Conservation (phyloP, 2,888 invertebrate species). For the Diarsia dahlii region DNA sequence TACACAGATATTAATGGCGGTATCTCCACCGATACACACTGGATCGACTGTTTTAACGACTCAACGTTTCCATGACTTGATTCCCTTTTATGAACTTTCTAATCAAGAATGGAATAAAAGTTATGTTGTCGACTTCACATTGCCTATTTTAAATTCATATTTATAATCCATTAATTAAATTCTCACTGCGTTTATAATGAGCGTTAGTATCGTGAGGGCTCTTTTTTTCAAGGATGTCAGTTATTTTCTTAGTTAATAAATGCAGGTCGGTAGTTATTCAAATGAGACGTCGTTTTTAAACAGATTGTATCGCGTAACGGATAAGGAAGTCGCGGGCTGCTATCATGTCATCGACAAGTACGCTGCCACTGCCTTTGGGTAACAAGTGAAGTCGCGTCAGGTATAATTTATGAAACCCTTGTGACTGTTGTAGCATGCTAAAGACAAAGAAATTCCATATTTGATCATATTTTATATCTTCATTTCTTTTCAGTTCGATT, state of each 20-base stretch:
- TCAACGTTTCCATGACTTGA: conserved; percentile 56
- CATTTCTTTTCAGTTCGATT: too few species aligned
- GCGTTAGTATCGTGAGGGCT: conserved; percentile 62
- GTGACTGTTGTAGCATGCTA: not conserved
- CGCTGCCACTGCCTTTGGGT: conserved; percentile 70
- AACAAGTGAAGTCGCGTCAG: conserved; percentile 46
- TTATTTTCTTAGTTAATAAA: conserved; percentile 77
- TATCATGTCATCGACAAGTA: conserved; percentile 82
- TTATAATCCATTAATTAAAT: conserved; percentile 68
- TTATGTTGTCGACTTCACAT: conserved; percentile 55
- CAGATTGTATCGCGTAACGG: conserved; percentile 85
- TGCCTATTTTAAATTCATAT: conserved; percentile 67
- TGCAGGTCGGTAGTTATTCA: conserved; percentile 84
- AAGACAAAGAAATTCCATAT: conserved; percentile 10
- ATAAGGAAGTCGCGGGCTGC: conserved; percentile 84
- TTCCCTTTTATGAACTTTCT: conserved; percentile 69
- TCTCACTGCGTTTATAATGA: conserved; percentile 67
- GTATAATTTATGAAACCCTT: conserved; percentile 16
- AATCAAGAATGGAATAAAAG: conserved; percentile 66
- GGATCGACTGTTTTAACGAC: conserved; percentile 60
- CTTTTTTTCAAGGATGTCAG: conserved; percentile 77
- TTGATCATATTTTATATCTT: conserved; percentile 8
- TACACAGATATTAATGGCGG: conserved; percentile 87
- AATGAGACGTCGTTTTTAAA: conserved; percentile 82
- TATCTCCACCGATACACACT: conserved; percentile 77